Conservation (phyloP, 2,888 invertebrate species). For the Caenorhabditis angaria region DNA sequence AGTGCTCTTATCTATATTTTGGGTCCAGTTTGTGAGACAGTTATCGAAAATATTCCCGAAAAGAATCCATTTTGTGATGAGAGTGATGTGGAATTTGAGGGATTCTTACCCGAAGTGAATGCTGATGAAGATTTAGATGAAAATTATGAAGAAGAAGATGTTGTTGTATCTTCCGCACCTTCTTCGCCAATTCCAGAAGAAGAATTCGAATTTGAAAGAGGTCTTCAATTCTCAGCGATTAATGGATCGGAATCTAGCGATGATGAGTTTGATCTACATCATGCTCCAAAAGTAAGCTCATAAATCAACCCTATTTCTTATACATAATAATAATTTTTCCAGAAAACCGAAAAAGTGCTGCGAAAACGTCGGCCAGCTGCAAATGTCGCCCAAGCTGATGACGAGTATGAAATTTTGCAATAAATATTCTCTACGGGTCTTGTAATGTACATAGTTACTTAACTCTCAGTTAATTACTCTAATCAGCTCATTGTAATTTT, state of each 20-base stretch:
- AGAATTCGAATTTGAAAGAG: constrained; percentile 56
- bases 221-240: constrained; percentile 54
- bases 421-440: constrained; percentile 9
- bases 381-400: constrained; percentile 13
- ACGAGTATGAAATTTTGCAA: constrained; percentile 22
- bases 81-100: constrained; percentile 65
- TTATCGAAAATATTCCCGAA: constrained; percentile 66
- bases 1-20: constrained; percentile 59
- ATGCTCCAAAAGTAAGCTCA: background rate
- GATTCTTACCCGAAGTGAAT: constrained; percentile 62
- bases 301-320: no score
- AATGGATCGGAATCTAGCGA: constrained; percentile 65
- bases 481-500: constrained; percentile 9
- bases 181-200: constrained; percentile 50
- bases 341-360: constrained; percentile 15
- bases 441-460: no score
- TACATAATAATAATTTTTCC: constrained; percentile 5
- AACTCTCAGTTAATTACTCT: background rate
- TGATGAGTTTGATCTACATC: constrained; percentile 63
- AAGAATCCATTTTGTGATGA: constrained; percentile 69
- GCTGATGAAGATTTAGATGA: constrained; percentile 35
- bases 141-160: constrained; percentile 23
- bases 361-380: constrained; percentile 18
- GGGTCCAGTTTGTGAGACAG: constrained; percentile 63
- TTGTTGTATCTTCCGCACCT: constrained; percentile 25